Evolutionary conservation across 1,140 invertebrate species (phyloP).

Genomic region (Dendroctonus valens): DNA sequence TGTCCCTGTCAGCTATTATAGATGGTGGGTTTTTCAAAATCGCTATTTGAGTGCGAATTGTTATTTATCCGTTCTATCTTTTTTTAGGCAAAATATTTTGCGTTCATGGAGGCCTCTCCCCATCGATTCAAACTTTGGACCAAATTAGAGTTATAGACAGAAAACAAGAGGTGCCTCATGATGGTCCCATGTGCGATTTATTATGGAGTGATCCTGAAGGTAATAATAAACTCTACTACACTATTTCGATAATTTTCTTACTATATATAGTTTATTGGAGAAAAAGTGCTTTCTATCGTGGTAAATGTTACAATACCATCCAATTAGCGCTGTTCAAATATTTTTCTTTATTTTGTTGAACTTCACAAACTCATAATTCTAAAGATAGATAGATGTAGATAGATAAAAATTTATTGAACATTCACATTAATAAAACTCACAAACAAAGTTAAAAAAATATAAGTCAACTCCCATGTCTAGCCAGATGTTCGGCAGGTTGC

Average conservation of each 20-base stretch:
- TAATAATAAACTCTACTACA: constrained; percentile 40
- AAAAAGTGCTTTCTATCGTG: no score
- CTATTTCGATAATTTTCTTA: neutral
- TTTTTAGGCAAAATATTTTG: constrained; percentile 86
- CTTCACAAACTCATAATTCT: no score
- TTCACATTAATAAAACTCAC: no score
- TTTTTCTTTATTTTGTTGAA: constrained; percentile 3
- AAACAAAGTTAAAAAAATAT: no score
- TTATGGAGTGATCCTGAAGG: constrained; percentile 99
- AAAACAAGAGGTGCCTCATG: constrained; percentile 98
- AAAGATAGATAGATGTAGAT: no score
- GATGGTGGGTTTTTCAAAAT: constrained; percentile 67
- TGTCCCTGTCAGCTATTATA: constrained; percentile 97
- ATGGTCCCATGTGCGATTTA: constrained; percentile 99
- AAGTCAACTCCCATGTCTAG: no score
- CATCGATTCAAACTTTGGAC: constrained; percentile 97
- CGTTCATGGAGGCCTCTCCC: constrained; percentile 98
- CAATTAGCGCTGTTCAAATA: neutral
- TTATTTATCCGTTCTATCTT: constrained; percentile 1
- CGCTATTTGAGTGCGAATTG: neutral
- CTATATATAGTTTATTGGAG: no score
- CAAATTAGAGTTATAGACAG: constrained; percentile 98
- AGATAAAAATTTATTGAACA: no score
- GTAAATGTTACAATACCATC: constrained; percentile 3
- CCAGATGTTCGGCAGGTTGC: no score